phyloP scores from a whole-genome alignment of 2,113 vertebrate genomes.

The Vidua chalybeata region DNA sequence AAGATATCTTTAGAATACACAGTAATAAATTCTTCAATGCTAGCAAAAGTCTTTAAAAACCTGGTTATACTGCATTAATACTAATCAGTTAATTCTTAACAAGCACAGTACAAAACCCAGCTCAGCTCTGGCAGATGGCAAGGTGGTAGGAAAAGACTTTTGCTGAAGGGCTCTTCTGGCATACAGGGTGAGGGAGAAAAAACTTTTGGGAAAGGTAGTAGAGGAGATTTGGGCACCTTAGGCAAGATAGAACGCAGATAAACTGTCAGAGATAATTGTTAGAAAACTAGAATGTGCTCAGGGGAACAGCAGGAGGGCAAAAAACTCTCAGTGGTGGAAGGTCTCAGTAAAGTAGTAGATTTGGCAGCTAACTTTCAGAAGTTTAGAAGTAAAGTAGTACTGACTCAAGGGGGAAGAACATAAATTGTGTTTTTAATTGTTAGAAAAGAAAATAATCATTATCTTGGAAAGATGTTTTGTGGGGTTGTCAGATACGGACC shows the following conservation, averaged over 20 bases:
- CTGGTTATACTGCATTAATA: neutral
- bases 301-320: neutral
- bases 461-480: neutral
- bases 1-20: neutral
- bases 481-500: neutral
- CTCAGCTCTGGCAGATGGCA: neutral
- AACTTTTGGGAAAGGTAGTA: neutral
- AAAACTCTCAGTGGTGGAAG: neutral
- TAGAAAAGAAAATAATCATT: neutral
- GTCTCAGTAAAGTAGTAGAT: neutral
- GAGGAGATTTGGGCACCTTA: neutral
- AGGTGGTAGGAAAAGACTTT: neutral
- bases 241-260: neutral
- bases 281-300: neutral
- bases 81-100: neutral
- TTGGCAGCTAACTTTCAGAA: neutral
- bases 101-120: neutral
- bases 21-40: neutral
- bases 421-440: neutral
- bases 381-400: neutral
- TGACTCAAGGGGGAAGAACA: neutral
- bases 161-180: neutral
- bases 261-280: neutral
- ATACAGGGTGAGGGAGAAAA: neutral
- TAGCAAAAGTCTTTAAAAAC: neutral